Percentiles rank a stretch among this genome's conserved stretches.
phyloP scores from a whole-genome alignment of 64 coral and sea anemone genomes.

The Montipora efflorescens region DNA sequence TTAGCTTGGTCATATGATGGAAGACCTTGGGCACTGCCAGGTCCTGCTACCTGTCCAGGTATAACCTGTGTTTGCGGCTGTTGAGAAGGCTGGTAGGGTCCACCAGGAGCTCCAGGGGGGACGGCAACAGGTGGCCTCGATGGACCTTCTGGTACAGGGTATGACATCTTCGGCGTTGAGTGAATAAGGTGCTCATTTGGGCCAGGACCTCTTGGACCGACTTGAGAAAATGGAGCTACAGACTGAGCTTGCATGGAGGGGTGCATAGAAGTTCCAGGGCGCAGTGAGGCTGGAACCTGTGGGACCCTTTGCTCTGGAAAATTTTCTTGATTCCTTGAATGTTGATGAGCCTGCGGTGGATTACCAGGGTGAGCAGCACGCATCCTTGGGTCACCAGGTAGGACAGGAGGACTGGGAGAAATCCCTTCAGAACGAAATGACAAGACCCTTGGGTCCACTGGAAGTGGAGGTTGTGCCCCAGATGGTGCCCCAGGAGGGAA shows the following conservation, averaged over 20 bases:
- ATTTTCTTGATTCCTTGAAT: background rate
- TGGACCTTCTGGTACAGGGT: slow-evolving; percentile 60
- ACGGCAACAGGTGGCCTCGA: background rate
- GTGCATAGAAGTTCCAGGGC: background rate
- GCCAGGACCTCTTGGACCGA: slow-evolving; percentile 8
- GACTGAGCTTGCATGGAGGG: background rate
- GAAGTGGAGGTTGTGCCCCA: background rate
- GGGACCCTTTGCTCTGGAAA: slow-evolving; percentile 13
- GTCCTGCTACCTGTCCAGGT: background rate
- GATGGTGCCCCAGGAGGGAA: slow-evolving; percentile 18
- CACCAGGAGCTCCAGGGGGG: background rate
- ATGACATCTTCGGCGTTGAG: slow-evolving; percentile 81
- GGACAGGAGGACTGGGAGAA: background rate
- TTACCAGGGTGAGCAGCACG: background rate
- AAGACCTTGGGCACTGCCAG: slow-evolving; percentile 9
- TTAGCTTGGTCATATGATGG: slow-evolving; percentile 53
- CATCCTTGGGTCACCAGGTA: slow-evolving; percentile 9
- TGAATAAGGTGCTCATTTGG: slow-evolving; percentile 69
- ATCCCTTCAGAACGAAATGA: background rate
- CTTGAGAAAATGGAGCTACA: slow-evolving; percentile 21
- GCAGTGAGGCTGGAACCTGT: background rate
- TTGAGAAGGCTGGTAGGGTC: background rate
- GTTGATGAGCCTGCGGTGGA: background rate
- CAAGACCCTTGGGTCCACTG: slow-evolving; percentile 10
- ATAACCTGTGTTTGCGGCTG: slow-evolving; percentile 8